A percentile compares a stretch with the other conserved stretches of the same genome.
These are phyloP conservation scores for Microctonus hyperodae DNA, from an alignment of 2,888 invertebrate genomes.

Conservation along the genomic window DNA sequence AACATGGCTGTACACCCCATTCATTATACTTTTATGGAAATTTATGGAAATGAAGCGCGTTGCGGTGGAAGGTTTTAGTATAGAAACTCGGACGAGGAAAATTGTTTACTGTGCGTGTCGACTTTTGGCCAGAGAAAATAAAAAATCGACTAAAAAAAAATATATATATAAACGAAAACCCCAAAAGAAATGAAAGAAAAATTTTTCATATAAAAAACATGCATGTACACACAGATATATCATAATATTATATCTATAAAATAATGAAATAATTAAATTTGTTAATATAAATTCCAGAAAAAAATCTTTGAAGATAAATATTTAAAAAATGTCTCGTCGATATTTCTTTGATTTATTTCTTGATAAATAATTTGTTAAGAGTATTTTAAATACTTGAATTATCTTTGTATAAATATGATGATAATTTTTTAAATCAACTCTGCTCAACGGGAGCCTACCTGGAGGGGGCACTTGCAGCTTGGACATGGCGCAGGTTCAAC, in stretches of 20 bases:
- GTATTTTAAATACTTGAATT: too few species aligned
- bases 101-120: conserved; percentile 37
- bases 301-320: too few species aligned
- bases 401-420: too few species aligned
- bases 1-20: conserved; percentile 35
- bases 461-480: conserved; percentile 64
- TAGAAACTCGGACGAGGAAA: conserved; percentile 34
- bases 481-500: conserved; percentile 70
- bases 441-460: conserved; percentile 59
- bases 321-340: too few species aligned
- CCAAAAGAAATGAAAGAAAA: not conserved
- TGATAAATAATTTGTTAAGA: too few species aligned
- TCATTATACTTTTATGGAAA: conserved; percentile 45
- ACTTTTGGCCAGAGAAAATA: conserved; percentile 12
- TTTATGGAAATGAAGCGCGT: conserved; percentile 40
- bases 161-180: too few species aligned
- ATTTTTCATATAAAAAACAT: not conserved
- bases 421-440: conserved; percentile 41
- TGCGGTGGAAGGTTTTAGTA: conserved; percentile 29
- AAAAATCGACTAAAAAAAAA: conserved; percentile 21
- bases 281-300: too few species aligned
- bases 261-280: too few species aligned
- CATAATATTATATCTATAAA: too few species aligned
- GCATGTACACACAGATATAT: too few species aligned
- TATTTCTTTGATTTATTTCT: too few species aligned